Evolutionary conservation across 2,888 invertebrate species (phyloP), one percentile per base, ranked within the genome.

Genomic region (Deilephila porcellus): DNA sequence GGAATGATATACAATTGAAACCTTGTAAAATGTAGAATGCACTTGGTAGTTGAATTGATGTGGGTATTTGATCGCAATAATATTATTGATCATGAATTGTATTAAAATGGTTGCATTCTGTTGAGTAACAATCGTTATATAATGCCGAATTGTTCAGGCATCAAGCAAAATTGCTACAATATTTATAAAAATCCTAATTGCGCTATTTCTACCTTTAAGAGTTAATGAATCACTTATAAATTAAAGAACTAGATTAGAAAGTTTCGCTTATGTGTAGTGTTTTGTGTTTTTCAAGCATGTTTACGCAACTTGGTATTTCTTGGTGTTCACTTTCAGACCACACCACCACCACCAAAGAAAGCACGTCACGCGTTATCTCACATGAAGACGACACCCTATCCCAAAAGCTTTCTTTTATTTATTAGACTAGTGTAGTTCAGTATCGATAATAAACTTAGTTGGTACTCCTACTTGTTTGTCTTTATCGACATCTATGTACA

Each of bases 321-420:
- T 60, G 59, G 32, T 73, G 73, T 73, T 73, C 29, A 86, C 85
- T 94, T 93, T 93, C 94, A 94, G 94, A 90, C 88, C 86, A 75
- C 90, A 88, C 75, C 91, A 86, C 77, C 92, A 89, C 75, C 89
- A 91, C 89, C 91, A 91, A 88, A 86, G 88, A 90, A 92, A 90
- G 86, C 90, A 91, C 89, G 87, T 87, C 81, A 86, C 88, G 81
- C 91, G 88, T 83, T 92, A 93, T 88, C 89, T 89, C 82, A 84
- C 85, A 80, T 92, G 86, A 88, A 77, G 76, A 76, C 78, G 76
- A 77, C 75, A 72, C 60, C 53, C 34, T 64, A 53, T 56, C 60
- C 60, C 60, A 71, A 25, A n/a, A 64, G 64, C 72, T 72, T 63
- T 63, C 34, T 63, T 67, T 17, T 67, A 67, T 67, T 67, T 67